Percentiles rank a stretch among this genome's conserved stretches.
Evolutionary conservation across 1,140 invertebrate genomes (phyloP).

Genomic region (Cryptotermes secundus): DNA sequence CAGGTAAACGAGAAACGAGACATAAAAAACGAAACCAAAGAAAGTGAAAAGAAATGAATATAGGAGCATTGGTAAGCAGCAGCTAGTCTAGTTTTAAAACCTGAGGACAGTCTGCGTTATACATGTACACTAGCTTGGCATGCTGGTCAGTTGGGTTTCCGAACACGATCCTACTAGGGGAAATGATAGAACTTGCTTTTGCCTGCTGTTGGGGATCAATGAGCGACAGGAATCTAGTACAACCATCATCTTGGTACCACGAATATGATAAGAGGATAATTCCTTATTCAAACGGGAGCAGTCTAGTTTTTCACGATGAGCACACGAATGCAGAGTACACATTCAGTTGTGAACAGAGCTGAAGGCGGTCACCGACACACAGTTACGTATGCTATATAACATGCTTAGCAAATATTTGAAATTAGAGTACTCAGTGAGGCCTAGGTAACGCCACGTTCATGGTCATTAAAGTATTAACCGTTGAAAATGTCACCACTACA

Average conservation of each 20-base stretch:
- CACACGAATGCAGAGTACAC: too few relatives aligned
- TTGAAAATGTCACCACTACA: too few relatives aligned
- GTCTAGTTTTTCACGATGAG: too few relatives aligned
- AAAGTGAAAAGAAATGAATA: background rate
- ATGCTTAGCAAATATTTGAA: too few relatives aligned
- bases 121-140: background rate
- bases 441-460: too few relatives aligned
- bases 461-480: too few relatives aligned
- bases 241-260: background rate
- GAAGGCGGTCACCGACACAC: too few relatives aligned
- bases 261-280: background rate
- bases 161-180: background rate
- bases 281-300: background rate
- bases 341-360: too few relatives aligned
- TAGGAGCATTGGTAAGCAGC: background rate
- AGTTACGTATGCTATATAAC: too few relatives aligned
- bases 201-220: background rate
- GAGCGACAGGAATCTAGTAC: background rate
- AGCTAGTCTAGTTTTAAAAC: background rate
- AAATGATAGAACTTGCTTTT: background rate
- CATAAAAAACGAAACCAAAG: background rate
- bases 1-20: background rate
- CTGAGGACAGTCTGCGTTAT: background rate
- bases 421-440: too few relatives aligned
- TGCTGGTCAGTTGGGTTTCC: background rate